Percentiles rank a stretch among this genome's conserved stretches.
Conservation (phyloP, 1,140 invertebrate genomes). For the Radopholus similis region DNA sequence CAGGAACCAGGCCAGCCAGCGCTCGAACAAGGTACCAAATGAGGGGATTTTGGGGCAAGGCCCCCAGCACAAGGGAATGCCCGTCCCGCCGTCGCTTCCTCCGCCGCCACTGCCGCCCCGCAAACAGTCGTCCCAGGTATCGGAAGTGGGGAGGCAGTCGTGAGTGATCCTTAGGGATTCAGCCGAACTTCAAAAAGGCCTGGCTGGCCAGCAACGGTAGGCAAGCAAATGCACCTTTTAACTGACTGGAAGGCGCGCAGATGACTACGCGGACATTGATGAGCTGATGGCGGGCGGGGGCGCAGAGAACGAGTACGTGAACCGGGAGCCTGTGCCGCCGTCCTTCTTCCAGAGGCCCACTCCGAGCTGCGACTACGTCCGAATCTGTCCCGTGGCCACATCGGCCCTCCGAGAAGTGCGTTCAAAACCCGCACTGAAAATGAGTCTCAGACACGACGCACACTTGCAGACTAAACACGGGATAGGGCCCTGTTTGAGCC, state of each 20-base stretch:
- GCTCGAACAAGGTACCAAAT: slow-evolving; percentile 16
- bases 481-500: too few species aligned
- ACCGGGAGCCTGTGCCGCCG: neutral
- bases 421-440: too few species aligned
- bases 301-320: neutral
- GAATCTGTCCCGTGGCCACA: slow-evolving; percentile 21
- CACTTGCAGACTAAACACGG: neutral
- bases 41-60: neutral
- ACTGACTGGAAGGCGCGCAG: too few species aligned
- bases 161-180: neutral
- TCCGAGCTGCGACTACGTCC: slow-evolving; percentile 28
- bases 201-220: neutral
- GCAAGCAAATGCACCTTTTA: neutral
- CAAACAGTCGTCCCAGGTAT: slow-evolving; percentile 6
- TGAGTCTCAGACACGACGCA: neutral
- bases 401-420: slow-evolving; percentile 1
- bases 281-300: neutral
- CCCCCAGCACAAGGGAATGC: neutral
- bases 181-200: neutral
- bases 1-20: slow-evolving; percentile 12
- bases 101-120: slow-evolving; percentile 7
- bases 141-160: too few species aligned
- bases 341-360: neutral
- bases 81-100: neutral
- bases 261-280: slow-evolving; percentile 21